A percentile compares a stretch with the other conserved stretches of the same genome.
Evolutionary conservation across 2,888 invertebrate species (phyloP).

Genomic region (Melanotus villosus): DNA sequence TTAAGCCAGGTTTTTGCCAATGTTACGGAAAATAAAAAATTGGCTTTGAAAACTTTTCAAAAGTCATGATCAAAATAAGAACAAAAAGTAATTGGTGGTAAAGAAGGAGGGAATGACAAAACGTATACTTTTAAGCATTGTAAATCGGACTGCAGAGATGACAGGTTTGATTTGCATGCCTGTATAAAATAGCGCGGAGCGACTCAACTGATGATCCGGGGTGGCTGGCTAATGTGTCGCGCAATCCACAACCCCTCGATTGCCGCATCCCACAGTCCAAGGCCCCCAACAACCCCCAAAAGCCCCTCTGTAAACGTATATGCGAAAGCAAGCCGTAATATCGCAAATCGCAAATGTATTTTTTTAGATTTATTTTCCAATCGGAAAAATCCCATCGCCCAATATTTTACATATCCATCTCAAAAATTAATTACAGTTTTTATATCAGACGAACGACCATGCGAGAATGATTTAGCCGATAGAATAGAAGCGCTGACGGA

Average conservation of each 20-base stretch:
- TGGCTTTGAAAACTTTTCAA: no score
- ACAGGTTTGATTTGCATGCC: conserved; percentile 65
- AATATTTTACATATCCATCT: conserved; percentile 67
- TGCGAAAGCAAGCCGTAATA: conserved; percentile 59
- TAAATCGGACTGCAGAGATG: conserved; percentile 55
- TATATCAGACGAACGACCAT: conserved; percentile 57
- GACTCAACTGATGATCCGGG: conserved; percentile 61
- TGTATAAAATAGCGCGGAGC: conserved; percentile 58
- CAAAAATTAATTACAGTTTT: conserved; percentile 67
- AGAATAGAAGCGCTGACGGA: conserved; percentile 52
- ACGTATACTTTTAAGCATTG: conserved; percentile 16
- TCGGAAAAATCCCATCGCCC: conserved; percentile 63
- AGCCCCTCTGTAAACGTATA: conserved; percentile 49
- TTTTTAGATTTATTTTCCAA: conserved; percentile 66
- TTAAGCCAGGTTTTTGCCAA: no score
- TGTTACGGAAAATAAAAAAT: no score
- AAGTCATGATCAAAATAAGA: no score
- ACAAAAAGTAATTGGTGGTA: no score
- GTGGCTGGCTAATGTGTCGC: conserved; percentile 63
- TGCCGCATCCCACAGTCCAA: conserved; percentile 53
- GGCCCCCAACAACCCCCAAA: conserved; percentile 45
- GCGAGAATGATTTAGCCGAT: conserved; percentile 56
- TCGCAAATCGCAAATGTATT: conserved; percentile 64
- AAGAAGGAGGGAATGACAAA: background rate
- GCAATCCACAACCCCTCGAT: conserved; percentile 59